Conservation (phyloP, 2,113 vertebrate species). For the Cervus canadensis region DNA sequence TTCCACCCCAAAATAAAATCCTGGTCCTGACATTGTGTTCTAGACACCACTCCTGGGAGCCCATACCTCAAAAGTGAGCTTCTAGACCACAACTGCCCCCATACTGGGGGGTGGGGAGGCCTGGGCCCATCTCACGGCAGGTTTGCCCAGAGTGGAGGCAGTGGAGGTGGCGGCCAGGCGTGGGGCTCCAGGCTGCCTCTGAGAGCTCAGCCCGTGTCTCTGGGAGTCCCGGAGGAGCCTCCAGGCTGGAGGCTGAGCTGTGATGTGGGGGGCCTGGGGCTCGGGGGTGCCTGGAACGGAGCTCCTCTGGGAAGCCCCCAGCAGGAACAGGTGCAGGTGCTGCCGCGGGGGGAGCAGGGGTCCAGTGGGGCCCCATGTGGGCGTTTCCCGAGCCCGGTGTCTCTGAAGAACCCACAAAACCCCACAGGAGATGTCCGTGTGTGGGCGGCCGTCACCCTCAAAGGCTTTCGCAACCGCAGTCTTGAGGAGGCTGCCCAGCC, state of each 20-base stretch:
- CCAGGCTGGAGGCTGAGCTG: background rate
- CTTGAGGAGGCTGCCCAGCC: background rate
- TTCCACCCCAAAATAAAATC: background rate
- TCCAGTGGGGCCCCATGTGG: background rate
- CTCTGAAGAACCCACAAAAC: constrained; percentile 37
- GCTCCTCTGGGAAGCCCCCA: background rate
- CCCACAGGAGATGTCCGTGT: background rate
- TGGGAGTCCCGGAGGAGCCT: background rate
- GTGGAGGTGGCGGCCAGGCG: background rate
- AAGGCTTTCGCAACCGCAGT: background rate
- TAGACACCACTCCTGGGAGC: background rate
- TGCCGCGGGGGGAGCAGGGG: background rate
- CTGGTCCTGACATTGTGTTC: rapidly evolving
- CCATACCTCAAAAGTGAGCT: background rate
- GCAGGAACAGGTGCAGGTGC: background rate
- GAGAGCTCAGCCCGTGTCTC: background rate
- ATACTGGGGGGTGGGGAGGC: rapidly evolving
- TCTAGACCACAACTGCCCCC: background rate
- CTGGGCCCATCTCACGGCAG: rapidly evolving
- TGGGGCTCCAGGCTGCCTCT: background rate
- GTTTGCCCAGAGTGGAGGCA: rapidly evolving
- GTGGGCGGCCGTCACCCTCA: background rate
- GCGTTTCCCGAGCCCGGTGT: background rate
- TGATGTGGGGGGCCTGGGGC: rapidly evolving
- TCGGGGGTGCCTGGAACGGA: background rate